Evolutionary conservation across 2,888 invertebrate genomes (phyloP).

Genomic region (Synanthedon andrenaeformis): DNA sequence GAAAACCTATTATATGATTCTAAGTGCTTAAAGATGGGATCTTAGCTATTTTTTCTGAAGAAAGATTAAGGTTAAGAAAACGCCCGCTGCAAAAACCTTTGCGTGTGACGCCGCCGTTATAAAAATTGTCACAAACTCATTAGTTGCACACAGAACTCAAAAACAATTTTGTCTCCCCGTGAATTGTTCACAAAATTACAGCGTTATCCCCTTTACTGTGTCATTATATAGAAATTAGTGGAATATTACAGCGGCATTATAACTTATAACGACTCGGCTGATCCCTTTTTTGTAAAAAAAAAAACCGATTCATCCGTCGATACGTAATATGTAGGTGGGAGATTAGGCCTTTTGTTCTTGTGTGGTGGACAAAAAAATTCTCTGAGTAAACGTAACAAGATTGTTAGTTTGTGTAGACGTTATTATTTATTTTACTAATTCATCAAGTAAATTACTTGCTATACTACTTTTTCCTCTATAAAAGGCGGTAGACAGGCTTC

Average conservation of each 20-base stretch:
- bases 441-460: slow-evolving; percentile 1
- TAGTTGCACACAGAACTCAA: not conserved
- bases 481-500: too few species aligned
- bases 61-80: too few species aligned
- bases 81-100: not conserved
- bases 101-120: not conserved
- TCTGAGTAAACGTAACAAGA: too few species aligned
- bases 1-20: too few species aligned
- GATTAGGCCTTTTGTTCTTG: slow-evolving; percentile 16
- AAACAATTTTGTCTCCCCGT: not conserved
- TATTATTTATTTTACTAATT: slow-evolving; percentile 5
- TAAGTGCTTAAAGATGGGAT: too few species aligned
- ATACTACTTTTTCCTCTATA: slow-evolving; percentile 2
- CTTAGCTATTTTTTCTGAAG: too few species aligned
- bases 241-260: slow-evolving; percentile 41
- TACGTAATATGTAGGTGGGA: slow-evolving; percentile 21
- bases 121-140: not conserved
- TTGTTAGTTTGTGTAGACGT: not conserved
- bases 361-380: not conserved
- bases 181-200: not conserved
- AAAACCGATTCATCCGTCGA: slow-evolving; percentile 22
- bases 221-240: slow-evolving; percentile 48
- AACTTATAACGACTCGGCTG: slow-evolving; percentile 24
- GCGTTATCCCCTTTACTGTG: slow-evolving; percentile 15
- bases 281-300: slow-evolving; percentile 7